Conservation (phyloP, 2,888 invertebrate species). For the Scrobipalpa costella region DNA sequence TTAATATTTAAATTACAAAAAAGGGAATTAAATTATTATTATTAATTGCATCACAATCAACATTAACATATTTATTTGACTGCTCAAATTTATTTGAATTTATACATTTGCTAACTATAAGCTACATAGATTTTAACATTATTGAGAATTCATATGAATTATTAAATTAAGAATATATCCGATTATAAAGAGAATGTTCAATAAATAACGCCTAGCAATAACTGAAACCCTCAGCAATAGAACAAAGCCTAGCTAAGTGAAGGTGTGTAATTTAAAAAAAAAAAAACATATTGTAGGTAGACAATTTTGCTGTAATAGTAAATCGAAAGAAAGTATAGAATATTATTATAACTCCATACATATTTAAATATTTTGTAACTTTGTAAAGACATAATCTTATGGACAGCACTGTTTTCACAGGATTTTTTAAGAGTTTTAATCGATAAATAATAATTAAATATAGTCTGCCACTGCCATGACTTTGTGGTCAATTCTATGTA, state of each 20-base stretch:
- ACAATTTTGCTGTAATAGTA: conserved; percentile 58
- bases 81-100: conserved; percentile 13
- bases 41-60: no score
- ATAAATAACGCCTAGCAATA: neutral
- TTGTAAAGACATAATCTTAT: conserved; percentile 13
- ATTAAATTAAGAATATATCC: neutral
- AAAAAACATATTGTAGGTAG: conserved; percentile 61
- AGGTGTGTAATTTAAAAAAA: conserved; percentile 32
- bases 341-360: conserved; percentile 9
- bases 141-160: neutral
- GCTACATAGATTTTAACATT: neutral
- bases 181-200: neutral
- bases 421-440: conserved; percentile 29
- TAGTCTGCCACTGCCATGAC: conserved; percentile 39
- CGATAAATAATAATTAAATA: neutral
- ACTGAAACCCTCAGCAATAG: neutral
- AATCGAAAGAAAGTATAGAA: conserved; percentile 27
- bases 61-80: neutral
- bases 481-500: conserved; percentile 66
- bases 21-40: no score
- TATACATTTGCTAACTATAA: neutral
- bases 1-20: no score
- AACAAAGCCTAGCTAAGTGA: neutral
- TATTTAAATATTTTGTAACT: conserved; percentile 16
- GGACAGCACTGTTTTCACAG: conserved; percentile 15